phyloP scores from a whole-genome alignment of 2,888 invertebrate species.

The Meandrusa payeni region DNA sequence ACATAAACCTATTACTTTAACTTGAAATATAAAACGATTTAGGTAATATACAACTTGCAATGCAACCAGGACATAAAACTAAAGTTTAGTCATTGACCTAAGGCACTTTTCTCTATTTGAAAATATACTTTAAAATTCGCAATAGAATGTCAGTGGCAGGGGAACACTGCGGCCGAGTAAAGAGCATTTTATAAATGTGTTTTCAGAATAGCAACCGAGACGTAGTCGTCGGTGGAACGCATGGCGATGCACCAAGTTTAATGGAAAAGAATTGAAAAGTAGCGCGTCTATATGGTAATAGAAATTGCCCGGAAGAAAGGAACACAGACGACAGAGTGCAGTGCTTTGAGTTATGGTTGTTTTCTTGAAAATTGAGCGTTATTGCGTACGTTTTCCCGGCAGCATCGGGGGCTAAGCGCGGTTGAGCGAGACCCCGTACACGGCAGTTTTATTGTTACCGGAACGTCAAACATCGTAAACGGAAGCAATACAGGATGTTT shows the following conservation, averaged over 20 bases:
- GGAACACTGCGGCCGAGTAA: slow-evolving; percentile 67
- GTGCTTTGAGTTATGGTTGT: slow-evolving; percentile 76
- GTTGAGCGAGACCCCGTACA: slow-evolving; percentile 34
- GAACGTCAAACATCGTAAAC: slow-evolving; percentile 57
- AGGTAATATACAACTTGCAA: no score
- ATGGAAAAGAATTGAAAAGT: slow-evolving; percentile 81
- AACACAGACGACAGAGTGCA: slow-evolving; percentile 74
- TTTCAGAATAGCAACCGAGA: slow-evolving; percentile 65
- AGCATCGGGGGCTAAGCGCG: slow-evolving; percentile 44
- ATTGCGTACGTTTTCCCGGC: slow-evolving; percentile 62
- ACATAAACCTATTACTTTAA: no score
- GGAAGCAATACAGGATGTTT: slow-evolving; percentile 55
- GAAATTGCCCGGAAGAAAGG: slow-evolving; percentile 79
- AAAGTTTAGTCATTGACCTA: slow-evolving; percentile 42
- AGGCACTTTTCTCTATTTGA: slow-evolving; percentile 56
- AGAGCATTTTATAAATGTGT: slow-evolving; percentile 79
- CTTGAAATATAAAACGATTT: no score
- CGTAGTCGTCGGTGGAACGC: slow-evolving; percentile 62
- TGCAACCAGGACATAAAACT: no score
- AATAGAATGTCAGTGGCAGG: slow-evolving; percentile 71
- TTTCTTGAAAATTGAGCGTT: slow-evolving; percentile 76
- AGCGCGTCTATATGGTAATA: slow-evolving; percentile 81
- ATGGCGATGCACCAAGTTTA: slow-evolving; percentile 77
- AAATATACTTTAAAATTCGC: slow-evolving; percentile 70
- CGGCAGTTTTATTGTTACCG: slow-evolving; percentile 53